Base-by-base conservation (phyloP, 2,797 vertebrate genomes). In the Gymnoscopelus microlampas region DNA sequence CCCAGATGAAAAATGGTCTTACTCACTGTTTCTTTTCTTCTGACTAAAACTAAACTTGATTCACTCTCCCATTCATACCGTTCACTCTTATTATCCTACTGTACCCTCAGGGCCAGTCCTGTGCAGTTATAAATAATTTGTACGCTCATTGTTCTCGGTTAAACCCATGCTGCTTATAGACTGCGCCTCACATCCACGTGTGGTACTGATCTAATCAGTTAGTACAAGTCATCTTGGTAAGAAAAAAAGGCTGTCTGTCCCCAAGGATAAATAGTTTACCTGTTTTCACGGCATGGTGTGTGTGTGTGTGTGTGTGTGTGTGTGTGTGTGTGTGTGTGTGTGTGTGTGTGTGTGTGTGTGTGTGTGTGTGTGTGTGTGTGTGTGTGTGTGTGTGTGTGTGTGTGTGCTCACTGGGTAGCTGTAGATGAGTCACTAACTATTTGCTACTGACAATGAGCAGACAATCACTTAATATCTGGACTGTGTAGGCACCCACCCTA, bases 121-220 rank as follows among this genome's bases (percentile, higher is more conserved):
- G 53, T 63, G 26, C 2, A 19, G 57, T 48, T 9, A 44, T 48
- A 56, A 71, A 50, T 69, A 53, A 62, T 57, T 66, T 29, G 24
- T 39, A 50, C 14, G 23, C 11, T 13, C 54, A 54, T 60, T 35
- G 35, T 15, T 26, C 55, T 35, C 58, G 56, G 26, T 39, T 55
- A 74, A 69, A 68, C 29, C 55, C 47, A 29, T 3, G 12, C n/a
- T 60, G 29, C 11, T 68, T 53, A 54, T 53, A 15, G 49, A 53
- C 39, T 54, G 60, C 53, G 19, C 19, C 57, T 50, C 19, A 54
- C 32, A 60, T 53, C 32, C 61, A 67, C 49, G 55, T 78, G 54
- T 64, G 39, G 7, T 60, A 53, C 29, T 60, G 53, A 75, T 65
- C 59, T 75, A 53, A 66, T 85, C 66, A 55, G 47, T 47, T 47